Evolutionary conservation across 2,888 invertebrate species (phyloP).

Genomic region (Lithophane ornitopus): DNA sequence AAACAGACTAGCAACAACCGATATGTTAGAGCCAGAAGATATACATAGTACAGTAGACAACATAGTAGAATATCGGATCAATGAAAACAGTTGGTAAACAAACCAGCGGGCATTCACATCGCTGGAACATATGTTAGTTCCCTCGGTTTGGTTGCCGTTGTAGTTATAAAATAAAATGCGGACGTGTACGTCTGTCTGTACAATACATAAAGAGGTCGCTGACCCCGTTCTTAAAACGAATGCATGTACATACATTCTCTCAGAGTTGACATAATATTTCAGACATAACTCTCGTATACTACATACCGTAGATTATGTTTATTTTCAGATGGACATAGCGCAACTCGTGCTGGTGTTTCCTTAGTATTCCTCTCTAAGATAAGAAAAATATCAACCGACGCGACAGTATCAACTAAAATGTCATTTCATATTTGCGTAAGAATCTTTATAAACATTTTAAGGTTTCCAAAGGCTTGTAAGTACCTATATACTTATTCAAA

Average conservation of each 20-base stretch:
- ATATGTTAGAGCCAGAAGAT: conserved; percentile 25
- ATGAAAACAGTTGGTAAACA: conserved; percentile 74
- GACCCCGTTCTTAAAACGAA: conserved; percentile 77
- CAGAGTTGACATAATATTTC: conserved; percentile 66
- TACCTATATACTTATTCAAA: background rate
- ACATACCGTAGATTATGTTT: conserved; percentile 33
- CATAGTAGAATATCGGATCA: conserved; percentile 64
- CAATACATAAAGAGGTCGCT: conserved; percentile 84
- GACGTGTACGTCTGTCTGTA: conserved; percentile 83
- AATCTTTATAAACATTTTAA: conserved; percentile 4
- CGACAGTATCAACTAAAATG: background rate
- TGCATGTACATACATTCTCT: conserved; percentile 68
- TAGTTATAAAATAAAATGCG: conserved; percentile 85
- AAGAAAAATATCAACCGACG: background rate
- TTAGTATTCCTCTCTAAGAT: background rate
- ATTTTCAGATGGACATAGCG: conserved; percentile 2
- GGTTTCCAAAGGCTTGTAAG: background rate
- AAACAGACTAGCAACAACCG: conserved; percentile 36
- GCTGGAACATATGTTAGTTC: conserved; percentile 76
- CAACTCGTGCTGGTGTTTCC: background rate
- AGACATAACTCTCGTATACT: conserved; percentile 34
- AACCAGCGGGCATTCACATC: conserved; percentile 78
- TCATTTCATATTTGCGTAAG: background rate
- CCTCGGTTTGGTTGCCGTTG: conserved; percentile 72
- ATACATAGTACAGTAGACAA: conserved; percentile 32